Evolutionary conservation across 2,888 invertebrate genomes (phyloP).

Genomic region (Epistrophe grossulariae): DNA sequence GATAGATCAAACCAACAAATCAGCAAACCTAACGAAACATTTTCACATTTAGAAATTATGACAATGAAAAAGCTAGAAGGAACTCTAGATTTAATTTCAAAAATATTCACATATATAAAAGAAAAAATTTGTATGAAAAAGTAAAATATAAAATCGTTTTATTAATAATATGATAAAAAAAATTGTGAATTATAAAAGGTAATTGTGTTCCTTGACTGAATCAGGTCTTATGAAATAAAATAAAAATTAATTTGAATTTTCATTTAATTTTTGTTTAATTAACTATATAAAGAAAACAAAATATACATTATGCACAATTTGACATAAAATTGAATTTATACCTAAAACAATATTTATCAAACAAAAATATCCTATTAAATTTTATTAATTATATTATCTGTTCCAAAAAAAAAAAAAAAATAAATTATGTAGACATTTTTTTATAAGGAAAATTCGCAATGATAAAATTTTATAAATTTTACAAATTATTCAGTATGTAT

Average conservation of each 20-base stretch:
- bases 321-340: background rate
- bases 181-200: background rate
- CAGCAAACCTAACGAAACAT: too few species aligned
- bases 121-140: background rate
- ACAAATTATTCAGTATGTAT: background rate
- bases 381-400: background rate
- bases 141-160: background rate
- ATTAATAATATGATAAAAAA: background rate
- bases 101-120: background rate
- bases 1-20: too few species aligned
- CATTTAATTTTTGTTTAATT: too few species aligned
- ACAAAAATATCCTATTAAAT: background rate
- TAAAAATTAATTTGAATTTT: background rate
- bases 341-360: background rate
- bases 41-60: background rate
- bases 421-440: background rate
- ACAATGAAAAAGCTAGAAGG: background rate
- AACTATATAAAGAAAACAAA: too few species aligned
- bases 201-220: constrained; percentile 3
- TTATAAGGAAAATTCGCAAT: background rate
- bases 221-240: background rate
- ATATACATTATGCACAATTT: too few species aligned
- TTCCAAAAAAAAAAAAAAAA: background rate
- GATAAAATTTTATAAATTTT: too few species aligned
- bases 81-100: background rate